A percentile compares a stretch with the other conserved stretches of the same genome.
Evolutionary conservation across 2,797 vertebrate genomes (phyloP).

Genomic region (Oreochromis mossambicus): DNA sequence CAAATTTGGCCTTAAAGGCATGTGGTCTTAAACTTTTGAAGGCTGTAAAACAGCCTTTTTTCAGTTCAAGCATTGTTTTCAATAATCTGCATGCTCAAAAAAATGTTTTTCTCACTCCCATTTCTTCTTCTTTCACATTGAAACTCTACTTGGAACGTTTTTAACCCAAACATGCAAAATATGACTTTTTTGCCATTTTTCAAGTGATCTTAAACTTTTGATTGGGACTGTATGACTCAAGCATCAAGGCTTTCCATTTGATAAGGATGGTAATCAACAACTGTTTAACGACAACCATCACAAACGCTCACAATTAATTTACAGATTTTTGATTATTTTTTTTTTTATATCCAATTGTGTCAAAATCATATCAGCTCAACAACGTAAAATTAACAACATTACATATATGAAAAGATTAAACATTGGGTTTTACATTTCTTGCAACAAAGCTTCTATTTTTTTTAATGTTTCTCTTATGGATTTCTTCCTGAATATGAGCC

Average conservation of each 20-base stretch:
- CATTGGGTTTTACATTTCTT: not conserved
- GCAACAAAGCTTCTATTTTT: not conserved
- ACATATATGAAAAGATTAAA: not conserved
- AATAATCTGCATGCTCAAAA: not conserved
- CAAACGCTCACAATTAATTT: not conserved
- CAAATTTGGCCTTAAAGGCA: not conserved
- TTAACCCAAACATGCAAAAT: not conserved
- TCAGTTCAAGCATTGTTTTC: not conserved
- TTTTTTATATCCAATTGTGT: not conserved
- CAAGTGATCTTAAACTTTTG: not conserved
- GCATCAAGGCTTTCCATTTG: not conserved
- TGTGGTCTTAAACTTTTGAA: not conserved
- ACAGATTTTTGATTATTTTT: not conserved
- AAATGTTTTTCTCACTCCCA: not conserved
- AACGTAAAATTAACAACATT: not conserved
- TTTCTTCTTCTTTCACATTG: not conserved
- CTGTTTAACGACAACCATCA: not conserved
- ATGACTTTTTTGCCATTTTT: not conserved
- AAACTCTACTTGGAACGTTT: not conserved
- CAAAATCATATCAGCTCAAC: not conserved
- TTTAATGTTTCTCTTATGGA: not conserved
- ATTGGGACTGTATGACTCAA: not conserved
- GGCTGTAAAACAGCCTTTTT: not conserved
- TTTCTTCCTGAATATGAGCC: not conserved
- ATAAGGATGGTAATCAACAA: not conserved